Evolutionary conservation across 2,888 invertebrate genomes (phyloP), one percentile per base, ranked within the genome.

Genomic region (Zootermopsis nevadensis): DNA sequence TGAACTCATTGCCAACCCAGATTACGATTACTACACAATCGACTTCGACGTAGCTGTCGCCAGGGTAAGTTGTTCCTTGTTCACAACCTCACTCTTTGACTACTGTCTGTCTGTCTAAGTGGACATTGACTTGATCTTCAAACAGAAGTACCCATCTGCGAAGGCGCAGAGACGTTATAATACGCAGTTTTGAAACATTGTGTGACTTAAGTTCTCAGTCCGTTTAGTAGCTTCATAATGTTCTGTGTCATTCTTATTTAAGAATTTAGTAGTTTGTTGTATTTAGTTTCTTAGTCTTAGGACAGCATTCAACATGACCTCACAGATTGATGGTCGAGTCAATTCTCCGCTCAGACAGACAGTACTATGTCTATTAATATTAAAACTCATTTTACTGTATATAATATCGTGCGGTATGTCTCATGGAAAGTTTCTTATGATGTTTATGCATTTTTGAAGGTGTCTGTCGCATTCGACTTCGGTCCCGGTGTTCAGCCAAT

Each of bases 401-500:
- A 19, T 66, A 15, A 66, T 8, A 10, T 30, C n/a, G 1, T 66
- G 8, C 27, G 19, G 12, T 8, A 15, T 66, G 66, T n/a, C 10
- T n/a, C 66, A 12, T 48, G 4, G 19, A 48, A 3, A 15, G 19
- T 12, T 38, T 15, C 19, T 2, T 48, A 19, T 22, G 10, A 66
- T 30, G 27, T 8, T 27, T 66, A 42, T 66, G 2, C 27, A 10
- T 33, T 80, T 0, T 19, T 19, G 15, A 8, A 81, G 81, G 81
- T 81, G 27, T 53, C 72, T 27, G 30, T 22, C 19, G 53, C 74
- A 19, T 81, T 81, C 30, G n/a, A 7, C 8, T 74, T 55, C 35
- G 74, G 81, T 4, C 7, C 31, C 12, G 35, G 81, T 15, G 74
- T 81, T n/a, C 72, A 81, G 55, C 55, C 74, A 2, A 48, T 81